A percentile compares a stretch with the other conserved stretches of the same genome.
phyloP scores from a whole-genome alignment of 2,113 vertebrate species.

The Gymnarchus niloticus region DNA sequence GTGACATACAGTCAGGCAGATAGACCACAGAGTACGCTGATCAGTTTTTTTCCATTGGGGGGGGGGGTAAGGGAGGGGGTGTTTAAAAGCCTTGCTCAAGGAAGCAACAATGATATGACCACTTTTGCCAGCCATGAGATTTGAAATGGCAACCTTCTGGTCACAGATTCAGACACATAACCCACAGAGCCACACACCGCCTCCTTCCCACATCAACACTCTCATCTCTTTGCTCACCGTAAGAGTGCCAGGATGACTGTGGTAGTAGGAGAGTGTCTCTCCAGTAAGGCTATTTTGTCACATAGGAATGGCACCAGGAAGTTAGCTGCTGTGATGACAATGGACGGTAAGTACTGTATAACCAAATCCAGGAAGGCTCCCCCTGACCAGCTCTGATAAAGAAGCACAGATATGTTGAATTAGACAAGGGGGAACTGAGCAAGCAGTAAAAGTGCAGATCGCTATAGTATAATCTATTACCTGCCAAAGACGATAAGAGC shows the following conservation, averaged over 20 bases:
- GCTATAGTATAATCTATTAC: background rate
- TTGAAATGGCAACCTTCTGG: no score
- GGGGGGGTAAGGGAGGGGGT: no score
- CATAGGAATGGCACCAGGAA: slow-evolving; percentile 72
- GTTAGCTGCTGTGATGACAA: slow-evolving; percentile 75
- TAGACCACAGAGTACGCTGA: no score
- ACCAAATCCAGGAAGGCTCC: slow-evolving; percentile 51
- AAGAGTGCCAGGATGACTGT: slow-evolving; percentile 68
- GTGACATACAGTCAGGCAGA: no score
- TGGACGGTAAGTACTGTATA: slow-evolving; percentile 73
- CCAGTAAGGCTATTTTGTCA: slow-evolving; percentile 61
- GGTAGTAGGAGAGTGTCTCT: slow-evolving; percentile 64
- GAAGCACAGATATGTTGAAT: background rate
- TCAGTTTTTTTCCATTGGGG: no score
- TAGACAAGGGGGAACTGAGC: background rate
- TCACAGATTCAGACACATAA: no score
- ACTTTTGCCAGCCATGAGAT: no score
- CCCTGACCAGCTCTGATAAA: slow-evolving; percentile 22
- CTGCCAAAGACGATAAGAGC: background rate
- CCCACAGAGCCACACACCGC: no score
- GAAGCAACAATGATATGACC: no score
- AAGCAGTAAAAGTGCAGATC: background rate
- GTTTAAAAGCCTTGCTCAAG: no score
- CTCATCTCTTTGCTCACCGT: slow-evolving; percentile 45
- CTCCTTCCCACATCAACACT: no score